A percentile compares a stretch with the other conserved stretches of the same genome.
Evolutionary conservation across 1,140 invertebrate genomes (phyloP).

Genomic region (Anoplophora glabripennis): DNA sequence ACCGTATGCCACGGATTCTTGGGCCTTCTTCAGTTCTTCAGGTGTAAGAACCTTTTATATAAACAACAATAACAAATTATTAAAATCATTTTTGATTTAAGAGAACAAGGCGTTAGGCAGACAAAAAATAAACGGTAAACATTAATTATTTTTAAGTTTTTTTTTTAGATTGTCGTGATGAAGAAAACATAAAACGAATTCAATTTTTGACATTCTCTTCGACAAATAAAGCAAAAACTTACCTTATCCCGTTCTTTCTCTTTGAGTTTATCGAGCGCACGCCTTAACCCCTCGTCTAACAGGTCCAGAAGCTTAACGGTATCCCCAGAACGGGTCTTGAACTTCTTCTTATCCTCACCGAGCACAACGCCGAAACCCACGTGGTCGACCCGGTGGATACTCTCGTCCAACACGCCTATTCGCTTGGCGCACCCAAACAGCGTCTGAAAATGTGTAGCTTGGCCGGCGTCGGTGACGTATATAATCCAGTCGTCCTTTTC

Average conservation of each 20-base stretch:
- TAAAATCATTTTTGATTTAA: too few species aligned
- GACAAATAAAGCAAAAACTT: background rate
- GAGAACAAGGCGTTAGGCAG: too few species aligned
- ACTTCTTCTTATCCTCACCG: conserved; percentile 98
- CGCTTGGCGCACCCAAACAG: conserved; percentile 70
- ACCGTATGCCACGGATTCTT: conserved; percentile 92
- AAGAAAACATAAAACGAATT: too few species aligned
- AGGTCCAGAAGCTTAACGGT: conserved; percentile 87
- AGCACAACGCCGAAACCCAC: conserved; percentile 96
- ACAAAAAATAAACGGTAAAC: too few species aligned
- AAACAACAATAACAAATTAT: background rate
- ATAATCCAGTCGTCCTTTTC: conserved; percentile 90
- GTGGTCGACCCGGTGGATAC: conserved; percentile 75
- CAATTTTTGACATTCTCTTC: too few species aligned
- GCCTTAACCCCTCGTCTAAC: conserved; percentile 90
- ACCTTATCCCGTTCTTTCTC: conserved; percentile 87
- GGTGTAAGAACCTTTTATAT: conserved; percentile 62
- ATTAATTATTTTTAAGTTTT: too few species aligned
- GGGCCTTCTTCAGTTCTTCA: conserved; percentile 81
- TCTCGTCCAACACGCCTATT: conserved; percentile 63
- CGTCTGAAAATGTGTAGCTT: conserved; percentile 81
- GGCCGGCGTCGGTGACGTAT: conserved; percentile 94
- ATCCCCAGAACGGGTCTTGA: conserved; percentile 97
- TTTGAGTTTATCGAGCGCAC: conserved; percentile 79
- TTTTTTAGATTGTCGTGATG: too few species aligned